Conservation (phyloP, 2,888 invertebrate genomes). For the Andrena hattorfiana region DNA sequence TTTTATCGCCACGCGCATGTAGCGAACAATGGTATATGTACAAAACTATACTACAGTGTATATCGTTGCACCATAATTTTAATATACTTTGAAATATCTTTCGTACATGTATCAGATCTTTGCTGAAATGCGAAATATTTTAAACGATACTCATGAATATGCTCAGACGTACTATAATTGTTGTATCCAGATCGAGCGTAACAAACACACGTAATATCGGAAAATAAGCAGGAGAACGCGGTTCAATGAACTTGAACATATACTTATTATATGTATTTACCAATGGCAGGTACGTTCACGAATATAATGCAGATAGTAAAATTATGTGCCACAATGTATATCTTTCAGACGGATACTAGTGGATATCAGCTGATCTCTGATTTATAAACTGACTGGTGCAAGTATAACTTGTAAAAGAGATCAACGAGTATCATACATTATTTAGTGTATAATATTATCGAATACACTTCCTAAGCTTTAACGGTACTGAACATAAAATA, state of each 20-base stretch:
- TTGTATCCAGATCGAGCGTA: constrained; percentile 24
- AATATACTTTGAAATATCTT: constrained; percentile 45
- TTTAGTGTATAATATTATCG: constrained; percentile 36
- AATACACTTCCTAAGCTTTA: constrained; percentile 43
- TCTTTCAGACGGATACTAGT: constrained; percentile 26
- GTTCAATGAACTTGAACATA: constrained; percentile 25
- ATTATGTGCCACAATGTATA: constrained; percentile 50
- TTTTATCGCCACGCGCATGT: constrained; percentile 16
- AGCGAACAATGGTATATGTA: constrained; percentile 26
- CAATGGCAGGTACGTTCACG: constrained; percentile 11
- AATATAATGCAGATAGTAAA: constrained; percentile 36
- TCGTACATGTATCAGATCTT: constrained; percentile 15
- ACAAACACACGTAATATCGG: constrained; percentile 25
- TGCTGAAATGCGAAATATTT: constrained; percentile 28
- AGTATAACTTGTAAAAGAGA: constrained; percentile 28
- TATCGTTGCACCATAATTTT: constrained; percentile 34
- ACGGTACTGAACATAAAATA: constrained; percentile 39
- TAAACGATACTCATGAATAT: constrained; percentile 42
- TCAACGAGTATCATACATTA: constrained; percentile 29
- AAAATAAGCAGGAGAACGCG: constrained; percentile 15
- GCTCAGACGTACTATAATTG: constrained; percentile 36
- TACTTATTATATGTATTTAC: constrained; percentile 30
- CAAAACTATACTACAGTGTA: constrained; percentile 26
- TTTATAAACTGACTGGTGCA: constrained; percentile 44
- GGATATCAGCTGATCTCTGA: constrained; percentile 32